Evolutionary conservation across 2,888 invertebrate species (phyloP).

Genomic region (Tenthredo livida): DNA sequence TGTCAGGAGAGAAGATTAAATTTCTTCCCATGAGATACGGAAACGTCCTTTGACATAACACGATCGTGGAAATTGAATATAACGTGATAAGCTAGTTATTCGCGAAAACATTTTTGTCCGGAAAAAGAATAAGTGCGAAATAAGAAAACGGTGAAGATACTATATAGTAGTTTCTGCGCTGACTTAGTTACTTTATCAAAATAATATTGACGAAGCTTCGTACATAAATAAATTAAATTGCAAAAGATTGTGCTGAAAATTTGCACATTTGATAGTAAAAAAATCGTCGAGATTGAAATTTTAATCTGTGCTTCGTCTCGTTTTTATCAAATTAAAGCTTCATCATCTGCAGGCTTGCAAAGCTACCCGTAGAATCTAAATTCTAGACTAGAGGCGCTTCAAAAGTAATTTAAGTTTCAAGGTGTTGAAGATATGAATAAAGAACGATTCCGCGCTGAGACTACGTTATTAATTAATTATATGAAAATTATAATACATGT

Average conservation of each 20-base stretch:
- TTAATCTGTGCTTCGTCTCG: not conserved
- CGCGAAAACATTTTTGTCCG: not conserved
- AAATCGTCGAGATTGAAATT: not conserved
- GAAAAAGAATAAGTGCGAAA: not conserved
- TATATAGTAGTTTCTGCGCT: not conserved
- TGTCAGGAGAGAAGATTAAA: conserved; percentile 9
- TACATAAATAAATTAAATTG: not conserved
- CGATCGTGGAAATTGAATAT: not conserved
- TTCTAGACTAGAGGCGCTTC: conserved; percentile 7
- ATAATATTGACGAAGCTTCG: not conserved
- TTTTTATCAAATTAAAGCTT: conserved; percentile 7
- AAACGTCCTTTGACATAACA: conserved; percentile 23
- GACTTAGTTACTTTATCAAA: not conserved
- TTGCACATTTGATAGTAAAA: not conserved
- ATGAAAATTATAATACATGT: not conserved
- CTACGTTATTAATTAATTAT: not conserved
- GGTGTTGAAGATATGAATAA: conserved; percentile 17
- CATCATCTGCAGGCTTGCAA: not conserved
- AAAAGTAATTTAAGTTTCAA: conserved; percentile 36
- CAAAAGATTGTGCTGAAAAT: not conserved
- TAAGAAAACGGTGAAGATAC: not conserved
- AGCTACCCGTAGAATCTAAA: not conserved
- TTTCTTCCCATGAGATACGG: not conserved
- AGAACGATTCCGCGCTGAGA: not conserved
- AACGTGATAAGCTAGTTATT: conserved; percentile 17